Conservation (phyloP, 2,888 invertebrate species). For the Theretra japonica region DNA sequence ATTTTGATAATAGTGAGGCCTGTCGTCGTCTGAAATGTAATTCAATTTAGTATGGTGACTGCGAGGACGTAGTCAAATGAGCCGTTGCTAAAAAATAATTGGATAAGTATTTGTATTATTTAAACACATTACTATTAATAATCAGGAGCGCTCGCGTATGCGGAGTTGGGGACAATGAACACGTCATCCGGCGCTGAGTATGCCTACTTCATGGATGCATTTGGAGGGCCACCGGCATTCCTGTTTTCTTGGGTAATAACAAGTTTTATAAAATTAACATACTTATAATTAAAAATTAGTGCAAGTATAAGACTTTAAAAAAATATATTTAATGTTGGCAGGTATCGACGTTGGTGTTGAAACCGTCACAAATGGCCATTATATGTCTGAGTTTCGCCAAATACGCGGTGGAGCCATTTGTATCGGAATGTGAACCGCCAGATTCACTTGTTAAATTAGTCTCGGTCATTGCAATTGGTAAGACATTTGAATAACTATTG, state of each 20-base stretch:
- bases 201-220: conserved; percentile 98
- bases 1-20: conserved; percentile 27
- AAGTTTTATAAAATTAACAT: neutral
- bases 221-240: conserved; percentile 96
- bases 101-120: neutral
- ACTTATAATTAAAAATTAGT: neutral
- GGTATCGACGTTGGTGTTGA: conserved; percentile 96
- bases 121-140: conserved; percentile 1
- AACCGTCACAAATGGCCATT: conserved; percentile 97
- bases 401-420: conserved; percentile 96
- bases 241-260: conserved; percentile 94
- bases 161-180: conserved; percentile 97
- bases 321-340: conserved; percentile 71
- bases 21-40: conserved; percentile 7
- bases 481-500: conserved; percentile 23
- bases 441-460: conserved; percentile 93
- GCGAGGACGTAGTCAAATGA: neutral
- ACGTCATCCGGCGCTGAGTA: conserved; percentile 98
- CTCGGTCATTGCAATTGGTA: conserved; percentile 94
- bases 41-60: neutral
- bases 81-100: neutral
- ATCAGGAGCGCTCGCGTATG: conserved; percentile 95
- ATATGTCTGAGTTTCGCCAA: conserved; percentile 97
- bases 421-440: conserved; percentile 93
- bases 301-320: neutral